Base-by-base conservation (phyloP, 2,113 vertebrate species). In the Panthera tigris region DNA sequence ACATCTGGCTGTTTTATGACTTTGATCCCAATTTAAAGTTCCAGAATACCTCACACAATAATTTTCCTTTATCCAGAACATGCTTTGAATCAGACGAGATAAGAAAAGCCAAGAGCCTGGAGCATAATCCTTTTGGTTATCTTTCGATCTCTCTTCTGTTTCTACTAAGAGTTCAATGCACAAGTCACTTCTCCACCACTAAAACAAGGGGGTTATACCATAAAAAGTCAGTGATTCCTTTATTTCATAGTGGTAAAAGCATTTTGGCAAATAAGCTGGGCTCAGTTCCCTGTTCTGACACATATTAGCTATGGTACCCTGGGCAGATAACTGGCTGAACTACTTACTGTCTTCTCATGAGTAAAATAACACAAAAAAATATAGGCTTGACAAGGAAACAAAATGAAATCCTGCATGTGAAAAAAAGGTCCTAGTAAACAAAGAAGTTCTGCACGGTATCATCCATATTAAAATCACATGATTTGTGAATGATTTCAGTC, bases 1-100 rank as follows among this genome's bases (percentile, higher is more conserved):
- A 74, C 82, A 96, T 97, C 80, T 96, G 95, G 39, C 33, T 84
- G 33, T 55, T 96, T 97, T 96, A 89, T 97, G 63, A 94, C 27
- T 96, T 94, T 91, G 81, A 91, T 93, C 7, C 52, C 27, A 81
- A 92, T 36, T 87, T 61, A 89, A 71, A 97, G 97, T 88, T 95
- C 90, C 86, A 92, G 19, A 91, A 78, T 76, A 36, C 45, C 19
- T 96, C 65, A 68, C 63, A 93, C 52, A 91, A 66, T 90, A 89
- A 89, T 68, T 93, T 96, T 85, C 36, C 79, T 96, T 92, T 89
- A 93, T 96, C 57, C 31, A 61, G 31, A 95, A 97, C 86, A 96
- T 33, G 18, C 45, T 94, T 87, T 98, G 66, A 94, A 93, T 36
- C 29, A 91, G 66, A 92, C 25, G 31, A 97, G 65, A 85, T 97